Conservation (phyloP, 2,888 invertebrate species). For the Adelphocoris suturalis region DNA sequence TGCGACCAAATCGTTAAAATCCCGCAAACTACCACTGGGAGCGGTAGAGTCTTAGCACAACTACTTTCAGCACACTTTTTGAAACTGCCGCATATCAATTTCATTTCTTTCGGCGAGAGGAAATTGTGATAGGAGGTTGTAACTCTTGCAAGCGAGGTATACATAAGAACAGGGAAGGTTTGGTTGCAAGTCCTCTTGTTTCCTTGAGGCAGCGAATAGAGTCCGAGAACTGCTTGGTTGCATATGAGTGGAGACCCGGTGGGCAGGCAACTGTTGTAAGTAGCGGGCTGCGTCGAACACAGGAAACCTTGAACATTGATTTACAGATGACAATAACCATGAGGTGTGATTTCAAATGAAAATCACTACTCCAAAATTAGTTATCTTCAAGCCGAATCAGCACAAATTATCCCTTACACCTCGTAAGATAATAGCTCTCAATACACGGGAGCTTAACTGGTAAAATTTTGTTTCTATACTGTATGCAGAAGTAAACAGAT, state of each 20-base stretch:
- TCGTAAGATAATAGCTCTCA: no score
- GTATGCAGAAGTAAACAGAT: no score
- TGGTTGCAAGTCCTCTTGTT: not conserved
- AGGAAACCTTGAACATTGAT: constrained; percentile 2
- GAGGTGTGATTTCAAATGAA: no score
- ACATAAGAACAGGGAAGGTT: not conserved
- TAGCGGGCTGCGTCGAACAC: not conserved
- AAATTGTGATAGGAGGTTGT: not conserved
- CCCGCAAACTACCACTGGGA: not conserved
- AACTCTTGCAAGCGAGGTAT: not conserved
- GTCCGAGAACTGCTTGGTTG: not conserved
- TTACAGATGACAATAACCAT: no score
- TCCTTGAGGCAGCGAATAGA: not conserved
- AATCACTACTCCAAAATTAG: no score
- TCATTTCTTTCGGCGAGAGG: not conserved
- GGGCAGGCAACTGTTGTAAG: constrained; percentile 13
- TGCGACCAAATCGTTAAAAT: not conserved
- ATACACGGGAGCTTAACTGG: no score
- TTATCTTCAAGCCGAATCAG: no score
- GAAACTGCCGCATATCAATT: not conserved
- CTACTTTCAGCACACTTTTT: not conserved
- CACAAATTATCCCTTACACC: no score
- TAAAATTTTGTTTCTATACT: no score
- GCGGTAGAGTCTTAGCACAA: not conserved
- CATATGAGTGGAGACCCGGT: constrained; percentile 6